phyloP scores from a whole-genome alignment of 53 echinoderm and acorn worm genomes.

The Zoroaster sp. region DNA sequence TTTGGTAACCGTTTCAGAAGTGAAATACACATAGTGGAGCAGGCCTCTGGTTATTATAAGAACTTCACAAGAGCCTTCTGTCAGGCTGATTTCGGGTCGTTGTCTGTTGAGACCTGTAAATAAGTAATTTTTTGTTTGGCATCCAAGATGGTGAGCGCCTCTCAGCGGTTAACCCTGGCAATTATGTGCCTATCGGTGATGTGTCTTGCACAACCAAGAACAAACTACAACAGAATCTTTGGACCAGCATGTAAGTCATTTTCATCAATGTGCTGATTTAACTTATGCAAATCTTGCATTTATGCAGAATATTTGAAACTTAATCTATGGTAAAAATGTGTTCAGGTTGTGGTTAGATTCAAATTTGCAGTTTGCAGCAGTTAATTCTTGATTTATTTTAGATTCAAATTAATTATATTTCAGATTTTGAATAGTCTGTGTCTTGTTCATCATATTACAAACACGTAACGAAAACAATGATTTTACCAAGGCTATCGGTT shows the following conservation, averaged over 20 bases:
- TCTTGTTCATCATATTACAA: no score
- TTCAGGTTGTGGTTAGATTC: no score
- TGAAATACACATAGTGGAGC: background rate
- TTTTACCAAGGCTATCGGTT: no score
- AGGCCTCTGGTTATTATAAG: background rate
- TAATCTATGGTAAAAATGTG: no score
- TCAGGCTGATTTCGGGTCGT: background rate
- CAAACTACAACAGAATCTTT: conserved; percentile 48
- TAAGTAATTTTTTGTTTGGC: background rate
- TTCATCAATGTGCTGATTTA: background rate
- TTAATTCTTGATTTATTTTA: no score
- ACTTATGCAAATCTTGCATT: background rate
- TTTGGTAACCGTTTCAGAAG: background rate
- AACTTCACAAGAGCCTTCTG: background rate
- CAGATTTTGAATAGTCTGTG: no score
- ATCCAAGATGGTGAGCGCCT: conserved; percentile 30
- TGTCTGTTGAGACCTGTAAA: background rate
- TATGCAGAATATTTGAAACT: no score
- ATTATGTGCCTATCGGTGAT: conserved; percentile 47
- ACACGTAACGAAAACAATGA: no score
- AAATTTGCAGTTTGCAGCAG: no score
- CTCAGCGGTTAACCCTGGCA: conserved; percentile 42
- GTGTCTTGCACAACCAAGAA: conserved; percentile 49
- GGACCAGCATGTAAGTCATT: conserved; percentile 50
- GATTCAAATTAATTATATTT: no score